Base-by-base conservation (phyloP, 2,888 invertebrate genomes). In the Caenorhabditis plicata region DNA sequence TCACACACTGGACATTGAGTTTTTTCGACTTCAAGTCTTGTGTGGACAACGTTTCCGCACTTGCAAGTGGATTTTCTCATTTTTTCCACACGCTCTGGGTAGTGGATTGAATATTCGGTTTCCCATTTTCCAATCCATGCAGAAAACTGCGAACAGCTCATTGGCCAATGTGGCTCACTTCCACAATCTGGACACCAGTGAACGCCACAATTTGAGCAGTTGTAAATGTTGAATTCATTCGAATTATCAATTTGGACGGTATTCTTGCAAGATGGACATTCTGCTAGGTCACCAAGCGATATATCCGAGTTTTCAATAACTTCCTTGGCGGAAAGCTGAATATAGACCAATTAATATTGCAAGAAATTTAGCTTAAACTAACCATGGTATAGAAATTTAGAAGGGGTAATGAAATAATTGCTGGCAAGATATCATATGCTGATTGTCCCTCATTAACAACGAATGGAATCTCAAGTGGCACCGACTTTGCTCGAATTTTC, bases 81-180 rank as follows among this genome's bases (percentile, higher is more conserved):
- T 25, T 33, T 25, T 2, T 60, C 50, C 22, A 50, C 54, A 25
- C 42, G 53, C 4, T 54, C 42, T 25, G 54, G 44, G 27, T 49
- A 44, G 25, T 60, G 60, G 11, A 54, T 41, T n/a, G 53, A 40
- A 47, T 45, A 66, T 45, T 71, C 68, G 29, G 57, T 48, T 33
- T 54, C 53, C 62, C 63, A 66, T 38, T 71, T 71, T 29, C 51
- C 43, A 17, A 47, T 48, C 73, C 73, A 74, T 26, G 47, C 33
- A 4, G 48, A 45, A 39, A 46, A 57, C 20, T 65, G 45, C 2
- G 48, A 40, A 39, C 74, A 74, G 43, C 32, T 62, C 64, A 74
- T 46, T 25, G 74, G 74, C 67, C 67, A 74, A 48, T 74, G 74
- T 9, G 74, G 74, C 31, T 61, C 68, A 19, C 33, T 25, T 23